phyloP scores from a whole-genome alignment of 2,113 vertebrate genomes.

The Grus americana region DNA sequence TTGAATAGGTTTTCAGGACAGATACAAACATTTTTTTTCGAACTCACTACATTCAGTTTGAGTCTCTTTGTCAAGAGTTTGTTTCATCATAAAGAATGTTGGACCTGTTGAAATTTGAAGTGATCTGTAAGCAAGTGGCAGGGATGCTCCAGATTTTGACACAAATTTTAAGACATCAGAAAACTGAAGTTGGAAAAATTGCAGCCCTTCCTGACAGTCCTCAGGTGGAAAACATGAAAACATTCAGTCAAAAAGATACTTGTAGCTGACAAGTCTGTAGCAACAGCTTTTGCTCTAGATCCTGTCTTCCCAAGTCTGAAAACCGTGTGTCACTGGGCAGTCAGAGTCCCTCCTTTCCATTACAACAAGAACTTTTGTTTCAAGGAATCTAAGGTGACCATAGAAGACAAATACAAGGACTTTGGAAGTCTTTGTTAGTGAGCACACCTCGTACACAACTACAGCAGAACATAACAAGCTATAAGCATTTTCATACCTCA shows the following conservation, averaged over 20 bases:
- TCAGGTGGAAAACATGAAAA: neutral
- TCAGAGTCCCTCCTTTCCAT: neutral
- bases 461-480: neutral
- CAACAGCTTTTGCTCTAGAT: neutral
- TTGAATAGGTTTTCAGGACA: neutral
- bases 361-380: neutral
- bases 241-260: neutral
- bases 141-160: neutral
- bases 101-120: neutral
- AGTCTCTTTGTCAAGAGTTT: neutral
- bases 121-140: neutral
- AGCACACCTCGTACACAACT: neutral
- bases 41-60: neutral
- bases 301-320: neutral
- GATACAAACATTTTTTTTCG: neutral
- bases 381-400: neutral
- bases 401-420: neutral
- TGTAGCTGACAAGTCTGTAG: neutral
- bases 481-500: neutral
- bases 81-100: neutral
- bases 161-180: neutral
- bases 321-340: accelerated
- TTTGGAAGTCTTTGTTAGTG: neutral
- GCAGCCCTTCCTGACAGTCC: neutral
- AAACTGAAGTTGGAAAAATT: neutral